Evolutionary conservation across 2,888 invertebrate species (phyloP).

Genomic region (Melieria picta): DNA sequence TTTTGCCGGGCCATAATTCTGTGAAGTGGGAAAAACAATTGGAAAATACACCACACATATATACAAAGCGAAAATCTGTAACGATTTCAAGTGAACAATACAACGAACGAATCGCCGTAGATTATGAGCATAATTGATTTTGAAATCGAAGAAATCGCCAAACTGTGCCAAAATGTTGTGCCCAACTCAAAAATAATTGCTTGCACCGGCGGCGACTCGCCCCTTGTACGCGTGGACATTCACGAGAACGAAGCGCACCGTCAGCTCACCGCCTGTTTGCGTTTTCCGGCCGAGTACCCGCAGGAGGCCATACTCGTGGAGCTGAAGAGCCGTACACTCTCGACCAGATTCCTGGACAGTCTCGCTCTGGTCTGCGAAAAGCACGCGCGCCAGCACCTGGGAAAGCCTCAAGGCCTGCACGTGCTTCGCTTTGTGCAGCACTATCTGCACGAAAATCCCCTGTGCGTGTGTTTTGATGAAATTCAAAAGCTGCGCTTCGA

Average conservation of each 20-base stretch:
- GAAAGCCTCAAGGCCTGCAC: slow-evolving; percentile 71
- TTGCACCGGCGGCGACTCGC: slow-evolving; percentile 73
- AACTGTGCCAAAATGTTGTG: slow-evolving; percentile 72
- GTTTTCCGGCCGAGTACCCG: slow-evolving; percentile 75
- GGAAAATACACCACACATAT: no score
- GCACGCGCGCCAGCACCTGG: slow-evolving; percentile 70
- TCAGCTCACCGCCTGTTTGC: slow-evolving; percentile 72
- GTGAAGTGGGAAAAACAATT: no score
- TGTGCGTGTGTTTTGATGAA: slow-evolving; percentile 69
- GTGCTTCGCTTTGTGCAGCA: slow-evolving; percentile 72
- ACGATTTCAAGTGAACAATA: no score
- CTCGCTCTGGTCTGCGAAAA: slow-evolving; percentile 72
- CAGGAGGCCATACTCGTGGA: slow-evolving; percentile 71
- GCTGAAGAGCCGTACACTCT: slow-evolving; percentile 76
- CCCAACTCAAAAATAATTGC: slow-evolving; percentile 73
- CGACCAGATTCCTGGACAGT: slow-evolving; percentile 72
- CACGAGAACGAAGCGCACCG: slow-evolving; percentile 70
- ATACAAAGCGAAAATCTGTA: no score
- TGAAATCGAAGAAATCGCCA: slow-evolving; percentile 74
- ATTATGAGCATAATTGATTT: slow-evolving; percentile 73
- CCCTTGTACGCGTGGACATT: slow-evolving; percentile 76
- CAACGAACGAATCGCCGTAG: neutral
- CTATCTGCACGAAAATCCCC: slow-evolving; percentile 66
- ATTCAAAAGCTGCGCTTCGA: slow-evolving; percentile 71
- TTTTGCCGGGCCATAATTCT: no score